These are phyloP conservation scores for Gibbula magus DNA, from an alignment of 2,888 invertebrate genomes.

Conservation along the genomic window DNA sequence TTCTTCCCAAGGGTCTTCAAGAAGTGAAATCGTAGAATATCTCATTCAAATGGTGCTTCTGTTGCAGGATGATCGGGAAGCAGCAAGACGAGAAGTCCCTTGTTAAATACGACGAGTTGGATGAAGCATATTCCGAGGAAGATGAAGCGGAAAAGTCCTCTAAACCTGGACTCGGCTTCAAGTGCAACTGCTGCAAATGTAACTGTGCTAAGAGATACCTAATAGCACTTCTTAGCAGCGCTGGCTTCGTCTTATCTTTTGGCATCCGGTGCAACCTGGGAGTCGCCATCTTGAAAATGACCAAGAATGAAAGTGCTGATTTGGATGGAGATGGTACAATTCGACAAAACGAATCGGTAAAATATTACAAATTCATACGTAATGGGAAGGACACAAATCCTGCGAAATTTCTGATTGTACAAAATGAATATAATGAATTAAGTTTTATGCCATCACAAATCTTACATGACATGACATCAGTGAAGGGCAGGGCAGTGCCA, in stretches of 20 bases:
- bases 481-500: too few species aligned
- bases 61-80: slow-evolving; percentile 65
- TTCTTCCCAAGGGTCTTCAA: not conserved
- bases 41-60: not conserved
- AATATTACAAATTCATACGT: too few species aligned
- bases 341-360: slow-evolving; percentile 40
- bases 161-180: slow-evolving; percentile 25
- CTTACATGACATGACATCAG: too few species aligned
- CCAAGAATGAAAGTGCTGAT: slow-evolving; percentile 62
- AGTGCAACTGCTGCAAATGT: slow-evolving; percentile 56
- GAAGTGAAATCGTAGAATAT: not conserved
- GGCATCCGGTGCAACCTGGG: slow-evolving; percentile 99
- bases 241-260: slow-evolving; percentile 78
- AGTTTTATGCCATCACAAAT: too few species aligned
- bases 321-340: slow-evolving; percentile 42
- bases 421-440: too few species aligned
- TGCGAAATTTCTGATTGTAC: too few species aligned
- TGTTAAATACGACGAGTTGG: slow-evolving; percentile 71
- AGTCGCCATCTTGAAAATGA: slow-evolving; percentile 91
- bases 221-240: slow-evolving; percentile 76
- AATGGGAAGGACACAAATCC: too few species aligned
- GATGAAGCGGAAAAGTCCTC: slow-evolving; percentile 52
- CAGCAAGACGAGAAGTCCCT: slow-evolving; percentile 68
- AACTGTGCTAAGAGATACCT: slow-evolving; percentile 70
- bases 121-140: slow-evolving; percentile 68